Conservation (phyloP, 2,888 invertebrate species). For the Melipona beecheii region DNA sequence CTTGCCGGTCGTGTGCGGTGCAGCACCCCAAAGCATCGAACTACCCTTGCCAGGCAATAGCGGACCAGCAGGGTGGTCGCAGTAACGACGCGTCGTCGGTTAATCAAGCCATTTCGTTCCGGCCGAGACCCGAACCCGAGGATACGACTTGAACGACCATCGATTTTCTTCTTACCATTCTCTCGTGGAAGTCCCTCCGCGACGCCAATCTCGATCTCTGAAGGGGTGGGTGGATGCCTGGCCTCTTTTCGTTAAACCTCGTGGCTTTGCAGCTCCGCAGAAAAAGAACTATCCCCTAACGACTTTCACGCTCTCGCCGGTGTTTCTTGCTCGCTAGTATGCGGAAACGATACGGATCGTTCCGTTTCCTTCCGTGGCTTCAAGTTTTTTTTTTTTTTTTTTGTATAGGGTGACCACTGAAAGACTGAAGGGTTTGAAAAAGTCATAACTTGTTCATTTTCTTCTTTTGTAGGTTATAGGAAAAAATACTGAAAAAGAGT, state of each 20-base stretch:
- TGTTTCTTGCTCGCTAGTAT: neutral
- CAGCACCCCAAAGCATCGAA: slow-evolving; percentile 63
- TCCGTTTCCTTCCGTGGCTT: neutral
- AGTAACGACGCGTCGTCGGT: slow-evolving; percentile 82
- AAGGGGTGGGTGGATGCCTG: neutral
- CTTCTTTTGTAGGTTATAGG: too few species aligned
- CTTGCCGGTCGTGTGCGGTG: slow-evolving; percentile 64
- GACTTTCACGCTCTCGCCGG: slow-evolving; percentile 1
- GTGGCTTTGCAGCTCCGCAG: neutral
- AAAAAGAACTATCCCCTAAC: neutral
- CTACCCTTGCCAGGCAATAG: slow-evolving; percentile 76
- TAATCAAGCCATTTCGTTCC: slow-evolving; percentile 83
- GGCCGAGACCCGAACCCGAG: slow-evolving; percentile 74
- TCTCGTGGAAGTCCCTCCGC: slow-evolving; percentile 32
- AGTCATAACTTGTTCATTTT: too few species aligned
- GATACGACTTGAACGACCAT: slow-evolving; percentile 69
- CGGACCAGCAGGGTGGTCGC: slow-evolving; percentile 76
- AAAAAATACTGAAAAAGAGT: too few species aligned
- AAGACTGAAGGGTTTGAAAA: too few species aligned
- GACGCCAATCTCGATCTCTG: slow-evolving; percentile 46
- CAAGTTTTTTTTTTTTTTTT: neutral
- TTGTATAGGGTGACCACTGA: too few species aligned
- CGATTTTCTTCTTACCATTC: slow-evolving; percentile 64
- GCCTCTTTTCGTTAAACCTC: slow-evolving; percentile 12
- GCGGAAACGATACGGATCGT: neutral